Percentiles rank a stretch among this genome's conserved stretches.
These are phyloP conservation scores for Stenotaenia linearis DNA, from an alignment of 2,888 invertebrate species.

Conservation along the genomic window DNA sequence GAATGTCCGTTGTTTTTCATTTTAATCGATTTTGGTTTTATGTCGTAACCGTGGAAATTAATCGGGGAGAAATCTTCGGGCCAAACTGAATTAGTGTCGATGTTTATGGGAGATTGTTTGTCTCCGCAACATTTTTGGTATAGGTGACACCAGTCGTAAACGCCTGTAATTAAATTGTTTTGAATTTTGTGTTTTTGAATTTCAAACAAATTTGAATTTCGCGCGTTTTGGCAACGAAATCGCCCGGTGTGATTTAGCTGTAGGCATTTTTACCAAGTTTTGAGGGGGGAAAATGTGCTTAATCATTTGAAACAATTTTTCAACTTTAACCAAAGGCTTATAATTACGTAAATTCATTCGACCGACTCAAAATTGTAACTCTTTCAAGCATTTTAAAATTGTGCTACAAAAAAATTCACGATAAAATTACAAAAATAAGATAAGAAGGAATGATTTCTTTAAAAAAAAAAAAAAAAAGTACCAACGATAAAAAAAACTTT, in stretches of 20 bases:
- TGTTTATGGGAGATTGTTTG: constrained; percentile 73
- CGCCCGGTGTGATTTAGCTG: neutral
- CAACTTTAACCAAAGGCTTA: neutral
- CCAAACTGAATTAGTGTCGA: constrained; percentile 55
- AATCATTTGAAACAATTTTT: neutral
- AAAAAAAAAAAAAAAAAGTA: neutral
- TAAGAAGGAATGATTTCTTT: too few relatives aligned
- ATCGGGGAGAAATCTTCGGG: constrained; percentile 52
- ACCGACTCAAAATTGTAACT: neutral
- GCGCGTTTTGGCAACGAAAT: neutral
- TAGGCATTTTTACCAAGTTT: neutral
- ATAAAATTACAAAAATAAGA: too few relatives aligned
- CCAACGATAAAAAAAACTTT: neutral
- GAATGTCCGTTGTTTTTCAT: constrained; percentile 66
- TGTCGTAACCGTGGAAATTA: constrained; percentile 56
- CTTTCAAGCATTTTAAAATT: neutral
- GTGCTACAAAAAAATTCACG: neutral
- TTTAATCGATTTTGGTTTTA: constrained; percentile 50
- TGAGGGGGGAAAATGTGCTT: neutral
- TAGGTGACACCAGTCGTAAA: neutral
- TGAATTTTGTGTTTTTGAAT: too few relatives aligned
- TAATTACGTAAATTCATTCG: neutral
- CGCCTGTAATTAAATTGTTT: too few relatives aligned
- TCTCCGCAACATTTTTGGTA: neutral
- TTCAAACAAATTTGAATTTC: neutral